phyloP scores from a whole-genome alignment of 1,140 invertebrate species.

The Nebria ingens region DNA sequence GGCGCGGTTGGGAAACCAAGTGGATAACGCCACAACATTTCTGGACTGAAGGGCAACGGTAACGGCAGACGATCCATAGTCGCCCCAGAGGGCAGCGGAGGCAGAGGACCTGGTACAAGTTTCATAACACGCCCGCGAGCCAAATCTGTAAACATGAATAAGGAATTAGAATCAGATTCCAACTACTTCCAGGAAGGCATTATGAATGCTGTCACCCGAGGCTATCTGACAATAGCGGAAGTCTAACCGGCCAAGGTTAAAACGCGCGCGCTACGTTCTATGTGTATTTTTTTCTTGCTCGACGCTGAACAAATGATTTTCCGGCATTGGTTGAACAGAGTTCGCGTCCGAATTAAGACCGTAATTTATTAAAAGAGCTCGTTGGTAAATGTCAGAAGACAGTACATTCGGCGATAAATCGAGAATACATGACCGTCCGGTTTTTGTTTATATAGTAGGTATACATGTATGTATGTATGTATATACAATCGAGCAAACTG shows the following conservation, averaged over 20 bases:
- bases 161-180: neutral
- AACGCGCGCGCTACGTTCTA: neutral
- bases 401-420: neutral
- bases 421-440: neutral
- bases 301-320: neutral
- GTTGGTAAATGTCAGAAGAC: neutral
- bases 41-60: slow-evolving; percentile 59
- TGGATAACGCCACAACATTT: slow-evolving; percentile 74
- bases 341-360: neutral
- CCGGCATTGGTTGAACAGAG: neutral
- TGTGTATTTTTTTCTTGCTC: neutral
- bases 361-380: neutral
- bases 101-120: slow-evolving; percentile 52
- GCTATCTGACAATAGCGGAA: slow-evolving; percentile 9
- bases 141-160: neutral
- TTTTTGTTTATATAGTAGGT: neutral
- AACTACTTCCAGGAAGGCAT: neutral
- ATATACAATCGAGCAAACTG: neutral
- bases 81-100: slow-evolving; percentile 43
- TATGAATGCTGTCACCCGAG: slow-evolving; percentile 1
- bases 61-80: slow-evolving; percentile 51
- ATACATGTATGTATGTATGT: neutral
- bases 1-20: slow-evolving; percentile 48
- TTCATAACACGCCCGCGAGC: slow-evolving; percentile 39
- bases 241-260: neutral